phyloP scores from a whole-genome alignment of 1,140 invertebrate genomes.

The Temnothorax longispinosus region DNA sequence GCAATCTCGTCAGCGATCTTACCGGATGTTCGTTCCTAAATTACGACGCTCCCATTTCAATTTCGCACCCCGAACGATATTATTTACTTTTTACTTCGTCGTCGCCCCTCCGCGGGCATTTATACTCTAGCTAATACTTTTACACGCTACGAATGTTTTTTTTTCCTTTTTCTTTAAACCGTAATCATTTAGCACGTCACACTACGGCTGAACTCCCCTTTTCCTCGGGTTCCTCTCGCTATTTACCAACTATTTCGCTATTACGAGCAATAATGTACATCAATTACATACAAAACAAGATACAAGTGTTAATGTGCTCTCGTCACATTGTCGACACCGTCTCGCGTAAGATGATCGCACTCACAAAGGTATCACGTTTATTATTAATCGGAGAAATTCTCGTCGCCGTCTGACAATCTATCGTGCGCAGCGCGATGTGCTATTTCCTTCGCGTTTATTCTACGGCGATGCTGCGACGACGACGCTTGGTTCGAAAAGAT shows the following conservation, averaged over 20 bases:
- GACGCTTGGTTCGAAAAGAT: slow-evolving; percentile 5
- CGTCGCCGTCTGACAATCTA: slow-evolving; percentile 7
- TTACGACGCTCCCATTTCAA: slow-evolving; percentile 55
- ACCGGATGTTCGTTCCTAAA: slow-evolving; percentile 60
- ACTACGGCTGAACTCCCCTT: slow-evolving; percentile 69
- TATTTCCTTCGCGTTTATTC: slow-evolving; percentile 1
- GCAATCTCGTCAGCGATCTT: slow-evolving; percentile 69
- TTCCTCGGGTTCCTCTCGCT: slow-evolving; percentile 40
- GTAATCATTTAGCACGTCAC: slow-evolving; percentile 71
- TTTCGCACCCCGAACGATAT: slow-evolving; percentile 61
- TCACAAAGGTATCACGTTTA: slow-evolving; percentile 65
- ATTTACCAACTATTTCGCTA: slow-evolving; percentile 72
- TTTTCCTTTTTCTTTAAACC: slow-evolving; percentile 59
- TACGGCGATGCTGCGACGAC: background rate
- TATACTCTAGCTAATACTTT: slow-evolving; percentile 78
- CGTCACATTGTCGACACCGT: slow-evolving; percentile 60
- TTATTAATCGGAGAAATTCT: slow-evolving; percentile 42
- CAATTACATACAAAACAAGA: slow-evolving; percentile 81
- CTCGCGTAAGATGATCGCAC: slow-evolving; percentile 63
- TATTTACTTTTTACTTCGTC: slow-evolving; percentile 63
- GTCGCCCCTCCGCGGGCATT: slow-evolving; percentile 63
- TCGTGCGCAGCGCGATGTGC: slow-evolving; percentile 9
- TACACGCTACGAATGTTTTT: slow-evolving; percentile 77
- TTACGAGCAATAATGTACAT: slow-evolving; percentile 81
- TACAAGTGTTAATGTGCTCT: slow-evolving; percentile 61